Conservation (phyloP, 2,888 invertebrate species). For the Harpalus rufipes region DNA sequence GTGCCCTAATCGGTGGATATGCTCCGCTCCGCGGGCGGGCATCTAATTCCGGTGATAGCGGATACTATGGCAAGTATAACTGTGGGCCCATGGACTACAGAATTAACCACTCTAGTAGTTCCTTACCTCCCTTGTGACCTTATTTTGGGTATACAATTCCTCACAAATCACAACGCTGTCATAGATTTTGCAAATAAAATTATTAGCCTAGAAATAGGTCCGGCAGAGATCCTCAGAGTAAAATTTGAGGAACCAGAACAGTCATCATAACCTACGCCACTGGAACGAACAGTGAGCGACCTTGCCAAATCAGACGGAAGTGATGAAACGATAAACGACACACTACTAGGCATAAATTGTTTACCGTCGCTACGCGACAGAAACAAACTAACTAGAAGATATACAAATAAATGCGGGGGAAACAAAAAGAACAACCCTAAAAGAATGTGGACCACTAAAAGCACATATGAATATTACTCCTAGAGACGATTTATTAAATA, state of each 20-base stretch:
- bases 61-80: neutral
- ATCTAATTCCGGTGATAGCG: slow-evolving; percentile 15
- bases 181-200: neutral
- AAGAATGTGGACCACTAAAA: neutral
- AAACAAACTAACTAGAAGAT: neutral
- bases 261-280: neutral
- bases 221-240: neutral
- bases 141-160: slow-evolving; percentile 2
- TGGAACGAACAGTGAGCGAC: neutral
- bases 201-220: neutral
- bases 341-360: neutral
- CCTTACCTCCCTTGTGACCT: neutral
- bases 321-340: neutral
- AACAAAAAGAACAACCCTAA: neutral
- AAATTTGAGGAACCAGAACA: neutral
- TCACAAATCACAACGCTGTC: neutral
- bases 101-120: slow-evolving; percentile 11
- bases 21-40: slow-evolving; percentile 21
- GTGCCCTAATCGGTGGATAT: neutral
- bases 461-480: neutral
- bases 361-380: neutral
- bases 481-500: neutral
- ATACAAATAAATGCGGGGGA: neutral
- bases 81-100: neutral
- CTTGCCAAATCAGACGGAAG: neutral